Percentiles rank a stretch among this genome's conserved stretches.
Conservation (phyloP, 1,140 invertebrate genomes). For the Papilio xuthus region DNA sequence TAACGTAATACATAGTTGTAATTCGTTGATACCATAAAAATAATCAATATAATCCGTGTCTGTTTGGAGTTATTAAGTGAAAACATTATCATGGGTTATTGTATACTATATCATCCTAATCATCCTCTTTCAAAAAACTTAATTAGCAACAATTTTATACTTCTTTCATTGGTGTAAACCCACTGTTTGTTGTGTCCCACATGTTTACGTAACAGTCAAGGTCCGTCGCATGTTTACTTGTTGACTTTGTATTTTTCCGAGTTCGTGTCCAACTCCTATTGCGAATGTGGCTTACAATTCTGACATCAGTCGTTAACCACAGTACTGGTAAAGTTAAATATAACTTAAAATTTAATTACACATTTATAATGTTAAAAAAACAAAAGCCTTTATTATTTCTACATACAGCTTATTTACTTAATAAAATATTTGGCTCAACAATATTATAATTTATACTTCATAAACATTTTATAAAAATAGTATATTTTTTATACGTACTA, state of each 20-base stretch:
- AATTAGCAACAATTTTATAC: too few species aligned
- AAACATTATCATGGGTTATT: too few species aligned
- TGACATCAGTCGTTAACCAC: background rate
- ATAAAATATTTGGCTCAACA: background rate
- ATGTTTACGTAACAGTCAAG: slow-evolving; percentile 6
- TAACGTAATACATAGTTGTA: too few species aligned
- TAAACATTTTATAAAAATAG: too few species aligned
- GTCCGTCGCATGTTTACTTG: background rate
- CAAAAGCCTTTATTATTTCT: too few species aligned
- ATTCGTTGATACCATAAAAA: too few species aligned
- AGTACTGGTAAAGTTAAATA: background rate
- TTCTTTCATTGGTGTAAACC: background rate
- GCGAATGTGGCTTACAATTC: background rate
- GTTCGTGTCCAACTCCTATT: background rate
- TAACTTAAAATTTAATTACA: background rate
- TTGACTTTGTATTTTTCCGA: background rate
- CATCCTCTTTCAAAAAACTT: background rate
- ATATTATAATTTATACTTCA: background rate
- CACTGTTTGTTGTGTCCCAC: too few species aligned
- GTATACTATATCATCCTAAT: background rate
- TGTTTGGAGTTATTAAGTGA: too few species aligned
- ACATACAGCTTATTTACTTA: background rate
- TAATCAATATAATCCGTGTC: too few species aligned
- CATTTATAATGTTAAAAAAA: too few species aligned
- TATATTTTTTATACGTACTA: too few species aligned